Percentiles rank a stretch among this genome's conserved stretches.
These are phyloP conservation scores for Geotrupes spiniger DNA, from an alignment of 2,888 invertebrate species.

Conservation along the genomic window DNA sequence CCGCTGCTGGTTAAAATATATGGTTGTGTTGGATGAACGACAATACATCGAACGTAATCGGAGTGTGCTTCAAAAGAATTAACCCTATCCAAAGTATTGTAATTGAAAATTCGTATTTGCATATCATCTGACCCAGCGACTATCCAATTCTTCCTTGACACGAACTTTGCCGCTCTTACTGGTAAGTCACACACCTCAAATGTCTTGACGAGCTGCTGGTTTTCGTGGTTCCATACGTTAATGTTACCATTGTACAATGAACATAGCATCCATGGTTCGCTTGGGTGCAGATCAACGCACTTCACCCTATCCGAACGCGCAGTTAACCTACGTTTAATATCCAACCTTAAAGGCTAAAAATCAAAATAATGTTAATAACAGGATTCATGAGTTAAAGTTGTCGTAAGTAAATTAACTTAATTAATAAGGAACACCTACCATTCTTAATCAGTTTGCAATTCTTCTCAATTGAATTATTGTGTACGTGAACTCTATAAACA, in stretches of 20 bases:
- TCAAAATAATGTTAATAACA: no score
- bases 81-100: conserved; percentile 94
- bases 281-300: conserved; percentile 95
- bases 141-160: conserved; percentile 98
- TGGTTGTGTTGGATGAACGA: conserved; percentile 96
- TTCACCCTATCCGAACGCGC: conserved; percentile 98
- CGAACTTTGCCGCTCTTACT: conserved; percentile 93
- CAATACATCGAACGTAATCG: conserved; percentile 95
- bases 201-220: conserved; percentile 83
- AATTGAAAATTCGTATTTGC: conserved; percentile 95
- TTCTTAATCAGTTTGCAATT: no score
- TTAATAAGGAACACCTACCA: no score
- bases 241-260: conserved; percentile 98
- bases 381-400: no score
- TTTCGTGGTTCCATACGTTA: conserved; percentile 99
- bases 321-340: conserved; percentile 96
- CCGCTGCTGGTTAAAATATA: conserved; percentile 95
- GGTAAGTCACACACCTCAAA: conserved; percentile 96
- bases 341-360: conserved; percentile 89
- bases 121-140: conserved; percentile 96
- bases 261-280: conserved; percentile 98
- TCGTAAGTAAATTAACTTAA: no score
- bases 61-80: conserved; percentile 98
- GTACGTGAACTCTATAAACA: no score
- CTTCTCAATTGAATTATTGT: no score